phyloP scores from a whole-genome alignment of 1,140 invertebrate genomes.

The Eupeodes corollae region DNA sequence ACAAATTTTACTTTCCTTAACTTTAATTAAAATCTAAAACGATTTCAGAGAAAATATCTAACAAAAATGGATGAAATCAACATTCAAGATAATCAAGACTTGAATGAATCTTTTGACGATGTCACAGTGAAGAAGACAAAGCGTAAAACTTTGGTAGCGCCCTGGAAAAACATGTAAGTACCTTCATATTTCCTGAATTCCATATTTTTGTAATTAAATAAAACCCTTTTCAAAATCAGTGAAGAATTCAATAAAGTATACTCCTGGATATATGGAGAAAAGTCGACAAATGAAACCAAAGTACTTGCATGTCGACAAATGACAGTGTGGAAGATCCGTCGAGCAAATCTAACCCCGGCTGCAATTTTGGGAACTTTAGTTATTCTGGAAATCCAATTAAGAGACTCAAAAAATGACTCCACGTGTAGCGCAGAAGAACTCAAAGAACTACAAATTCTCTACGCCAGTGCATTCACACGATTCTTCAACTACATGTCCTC shows the following conservation, averaged over 20 bases:
- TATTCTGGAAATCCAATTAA: slow-evolving; percentile 20
- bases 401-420: slow-evolving; percentile 2
- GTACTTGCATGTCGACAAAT: slow-evolving; percentile 15
- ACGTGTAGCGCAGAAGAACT: slow-evolving; percentile 1
- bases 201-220: background rate
- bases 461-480: slow-evolving; percentile 26
- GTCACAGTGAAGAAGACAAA: background rate
- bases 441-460: slow-evolving; percentile 15
- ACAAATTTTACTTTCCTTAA: too few relatives aligned
- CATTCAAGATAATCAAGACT: too few relatives aligned
- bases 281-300: slow-evolving; percentile 2
- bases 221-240: slow-evolving; percentile 9
- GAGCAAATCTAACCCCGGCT: slow-evolving; percentile 26
- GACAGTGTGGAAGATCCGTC: slow-evolving; percentile 25
- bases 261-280: slow-evolving; percentile 14
- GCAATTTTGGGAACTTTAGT: slow-evolving; percentile 26
- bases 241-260: slow-evolving; percentile 23
- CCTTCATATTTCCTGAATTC: background rate
- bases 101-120: too few relatives aligned
- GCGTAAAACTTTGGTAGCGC: background rate
- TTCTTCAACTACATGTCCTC: slow-evolving; percentile 36
- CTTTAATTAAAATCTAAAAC: too few relatives aligned
- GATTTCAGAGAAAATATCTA: too few relatives aligned
- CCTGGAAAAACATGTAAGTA: slow-evolving; percentile 5
- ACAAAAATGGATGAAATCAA: too few relatives aligned